Evolutionary conservation across 2,888 invertebrate genomes (phyloP), one percentile per base, ranked within the genome.

Genomic region (Noctua janthe): DNA sequence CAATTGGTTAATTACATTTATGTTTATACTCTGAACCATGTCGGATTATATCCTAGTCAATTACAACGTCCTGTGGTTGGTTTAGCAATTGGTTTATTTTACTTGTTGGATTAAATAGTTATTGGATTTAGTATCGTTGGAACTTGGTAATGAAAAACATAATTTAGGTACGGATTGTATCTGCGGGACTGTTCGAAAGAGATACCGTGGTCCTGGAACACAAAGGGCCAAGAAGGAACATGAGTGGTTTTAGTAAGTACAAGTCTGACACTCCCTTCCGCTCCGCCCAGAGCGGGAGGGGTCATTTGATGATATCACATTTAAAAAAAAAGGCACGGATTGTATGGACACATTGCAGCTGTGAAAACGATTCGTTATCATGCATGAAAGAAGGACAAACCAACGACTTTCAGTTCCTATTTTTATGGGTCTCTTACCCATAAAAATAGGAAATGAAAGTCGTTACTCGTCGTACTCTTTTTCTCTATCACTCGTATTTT

Each of bases 1-100:
- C 74, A 78, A 86, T 86, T 81, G 76, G 71, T 73, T 86, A 81
- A 76, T 88, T 80, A 83, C 56, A 51, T 83, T 74, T 72, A 77
- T 75, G 76, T 75, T 78, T 76, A 77, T 81, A 72, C 73, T 70
- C 13, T 1, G 73, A 59, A 71, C 66, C 59, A 82, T 78, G 76
- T 75, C 67, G 74, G 79, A 78, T 83, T 77, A 88, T 79, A 78
- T 77, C 59, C 47, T 47, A 67, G 56, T 72, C 79, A 76, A 88
- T 88, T 83, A 86, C 71, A 54, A 35, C 83, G 78, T 83, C 87
- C 88, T 86, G 81, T 69, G 8, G 39, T 10, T 20, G 29, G 62
- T 75, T 71, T 82, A 80, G 39, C 74, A 56, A n/a, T 69, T 17
- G 2, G 23, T 70, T 74, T 80, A 88, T 78, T 80, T 82, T 66